These are phyloP conservation scores for Sebastes schlegelii DNA, from an alignment of 2,113 vertebrate species.

Conservation along the genomic window DNA sequence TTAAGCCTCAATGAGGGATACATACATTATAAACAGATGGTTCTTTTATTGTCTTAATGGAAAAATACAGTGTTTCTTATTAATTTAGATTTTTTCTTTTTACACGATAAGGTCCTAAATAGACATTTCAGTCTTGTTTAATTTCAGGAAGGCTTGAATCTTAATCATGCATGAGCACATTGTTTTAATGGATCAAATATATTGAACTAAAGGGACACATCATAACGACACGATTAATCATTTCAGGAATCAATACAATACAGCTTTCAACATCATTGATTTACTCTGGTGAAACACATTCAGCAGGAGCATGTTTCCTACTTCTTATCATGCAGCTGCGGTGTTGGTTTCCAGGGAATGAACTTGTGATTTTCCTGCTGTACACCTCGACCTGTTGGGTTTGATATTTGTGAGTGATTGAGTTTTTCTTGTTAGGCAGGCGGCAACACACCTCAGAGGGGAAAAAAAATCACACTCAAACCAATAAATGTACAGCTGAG, in stretches of 20 bases:
- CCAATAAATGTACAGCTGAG: slow-evolving; percentile 50
- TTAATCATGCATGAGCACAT: not conserved
- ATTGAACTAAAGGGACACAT: slow-evolving; percentile 9
- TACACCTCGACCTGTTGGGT: slow-evolving; percentile 58
- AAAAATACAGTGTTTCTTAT: not conserved
- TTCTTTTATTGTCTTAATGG: not conserved
- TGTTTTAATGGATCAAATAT: not conserved
- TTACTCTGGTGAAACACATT: not conserved
- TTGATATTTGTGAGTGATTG: slow-evolving; percentile 72
- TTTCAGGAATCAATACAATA: slow-evolving; percentile 11
- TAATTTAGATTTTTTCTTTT: not conserved
- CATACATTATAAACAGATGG: not conserved
- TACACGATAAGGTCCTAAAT: not conserved
- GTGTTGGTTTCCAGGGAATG: slow-evolving; percentile 39
- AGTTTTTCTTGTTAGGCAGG: slow-evolving; percentile 49
- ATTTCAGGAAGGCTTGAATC: slow-evolving; percentile 7
- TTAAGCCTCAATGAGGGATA: not conserved
- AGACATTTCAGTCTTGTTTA: not conserved
- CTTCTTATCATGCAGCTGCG: slow-evolving; percentile 46
- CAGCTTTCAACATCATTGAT: slow-evolving; percentile 15
- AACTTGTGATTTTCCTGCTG: slow-evolving; percentile 36
- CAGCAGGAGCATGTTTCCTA: slow-evolving; percentile 6
- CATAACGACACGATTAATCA: slow-evolving; percentile 19
- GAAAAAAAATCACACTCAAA: slow-evolving; percentile 31
- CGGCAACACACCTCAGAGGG: slow-evolving; percentile 28